Conservation (phyloP, 2,113 vertebrate species). For the Fukomys damarensis region DNA sequence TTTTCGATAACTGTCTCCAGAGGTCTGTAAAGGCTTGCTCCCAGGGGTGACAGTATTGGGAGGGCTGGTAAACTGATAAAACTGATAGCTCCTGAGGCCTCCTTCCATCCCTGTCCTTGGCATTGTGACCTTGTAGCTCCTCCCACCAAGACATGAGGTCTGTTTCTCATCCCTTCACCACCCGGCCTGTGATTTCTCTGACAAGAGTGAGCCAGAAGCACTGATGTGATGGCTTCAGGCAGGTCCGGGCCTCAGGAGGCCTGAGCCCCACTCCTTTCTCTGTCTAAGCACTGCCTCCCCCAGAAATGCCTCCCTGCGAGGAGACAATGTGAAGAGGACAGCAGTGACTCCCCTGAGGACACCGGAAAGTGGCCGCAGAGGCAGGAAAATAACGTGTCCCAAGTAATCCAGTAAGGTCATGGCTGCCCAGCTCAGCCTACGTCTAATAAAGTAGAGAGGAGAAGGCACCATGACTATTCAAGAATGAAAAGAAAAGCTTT, state of each 20-base stretch:
- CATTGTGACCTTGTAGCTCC: not conserved
- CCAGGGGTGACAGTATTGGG: not conserved
- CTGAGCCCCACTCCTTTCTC: not conserved
- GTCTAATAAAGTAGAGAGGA: no score
- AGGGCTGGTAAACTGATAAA: not conserved
- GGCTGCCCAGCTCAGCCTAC: not conserved
- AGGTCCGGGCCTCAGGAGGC: not conserved
- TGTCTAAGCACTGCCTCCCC: not conserved
- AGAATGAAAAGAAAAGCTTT: no score
- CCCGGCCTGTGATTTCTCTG: not conserved
- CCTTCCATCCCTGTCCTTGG: not conserved
- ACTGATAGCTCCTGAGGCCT: not conserved
- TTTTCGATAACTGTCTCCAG: not conserved
- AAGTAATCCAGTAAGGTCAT: not conserved
- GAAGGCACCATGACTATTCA: no score
- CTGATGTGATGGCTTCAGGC: not conserved
- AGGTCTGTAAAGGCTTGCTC: not conserved
- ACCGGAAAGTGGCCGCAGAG: not conserved
- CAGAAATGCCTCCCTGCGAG: not conserved
- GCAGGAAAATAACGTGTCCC: not conserved
- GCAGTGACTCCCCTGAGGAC: no score
- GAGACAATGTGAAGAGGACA: accelerated
- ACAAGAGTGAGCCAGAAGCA: not conserved
- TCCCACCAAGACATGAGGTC: not conserved
- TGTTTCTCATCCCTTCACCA: not conserved